A percentile compares a stretch with the other conserved stretches of the same genome.
Evolutionary conservation across 2,888 invertebrate genomes (phyloP).

Genomic region (Hyppa rectilinea): DNA sequence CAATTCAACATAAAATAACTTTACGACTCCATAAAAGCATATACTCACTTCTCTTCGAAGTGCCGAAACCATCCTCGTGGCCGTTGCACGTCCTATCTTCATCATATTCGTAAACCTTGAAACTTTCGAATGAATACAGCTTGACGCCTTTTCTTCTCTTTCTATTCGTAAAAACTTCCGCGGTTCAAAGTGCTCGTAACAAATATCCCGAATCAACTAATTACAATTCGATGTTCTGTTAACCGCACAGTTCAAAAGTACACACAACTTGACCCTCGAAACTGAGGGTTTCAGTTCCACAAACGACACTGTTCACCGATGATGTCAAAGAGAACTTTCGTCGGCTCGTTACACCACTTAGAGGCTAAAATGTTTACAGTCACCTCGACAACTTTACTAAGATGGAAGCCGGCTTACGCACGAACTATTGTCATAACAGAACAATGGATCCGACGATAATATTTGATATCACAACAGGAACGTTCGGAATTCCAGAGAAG

Average conservation of each 20-base stretch:
- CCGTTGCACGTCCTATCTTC: slow-evolving; percentile 85
- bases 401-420: slow-evolving; percentile 81
- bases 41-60: slow-evolving; percentile 85
- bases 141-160: slow-evolving; percentile 81
- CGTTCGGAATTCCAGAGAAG: slow-evolving; percentile 70
- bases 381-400: slow-evolving; percentile 75
- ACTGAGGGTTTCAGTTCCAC: slow-evolving; percentile 52
- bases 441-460: slow-evolving; percentile 75
- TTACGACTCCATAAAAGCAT: slow-evolving; percentile 68
- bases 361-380: slow-evolving; percentile 77
- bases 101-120: slow-evolving; percentile 89
- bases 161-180: slow-evolving; percentile 64
- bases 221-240: slow-evolving; percentile 54
- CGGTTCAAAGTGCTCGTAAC: slow-evolving; percentile 25
- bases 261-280: slow-evolving; percentile 54
- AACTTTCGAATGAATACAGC: slow-evolving; percentile 90
- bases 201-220: slow-evolving; percentile 49
- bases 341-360: slow-evolving; percentile 65
- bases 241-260: slow-evolving; percentile 60
- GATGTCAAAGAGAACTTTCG: slow-evolving; percentile 69
- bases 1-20: slow-evolving; percentile 69
- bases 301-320: slow-evolving; percentile 56
- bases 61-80: slow-evolving; percentile 85
- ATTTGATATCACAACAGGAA: slow-evolving; percentile 59
- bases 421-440: slow-evolving; percentile 79